Base-by-base conservation (phyloP, 2,113 vertebrate genomes). In the Herpetotheres cachinnans region DNA sequence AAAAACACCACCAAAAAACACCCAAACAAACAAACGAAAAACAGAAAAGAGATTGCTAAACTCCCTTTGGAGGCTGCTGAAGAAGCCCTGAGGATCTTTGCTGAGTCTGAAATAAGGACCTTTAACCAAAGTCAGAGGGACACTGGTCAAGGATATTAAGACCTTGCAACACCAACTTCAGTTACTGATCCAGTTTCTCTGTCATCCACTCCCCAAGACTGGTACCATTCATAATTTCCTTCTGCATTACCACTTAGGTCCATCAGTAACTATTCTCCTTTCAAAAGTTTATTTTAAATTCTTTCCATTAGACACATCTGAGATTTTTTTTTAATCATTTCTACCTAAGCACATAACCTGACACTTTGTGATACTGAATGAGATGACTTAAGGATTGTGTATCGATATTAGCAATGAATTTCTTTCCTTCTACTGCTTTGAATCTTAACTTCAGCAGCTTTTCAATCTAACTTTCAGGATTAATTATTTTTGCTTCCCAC, bases 401-500 rank as follows among this genome's bases (percentile, higher is more conserved):
- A 46, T 91, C 50, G 67, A 56, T 82, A 63, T 27, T 29, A 86
- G 71, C 63, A 90, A 79, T 82, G 20, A 82, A 82, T 94, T 96
- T 96, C 44, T 54, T 92, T 95, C 58, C 34, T 92, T 96, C 74
- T 89, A 74, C 56, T 86, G 58, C 79, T 92, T 89, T 93, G 59
- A 94, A n/a, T 86, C 34, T 36, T 61, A 79, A 63, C 32, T 74
- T 90, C 69, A 95, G 61, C 29, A 94, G n/a, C 9, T 69, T 16
- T 94, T 82, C 88, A 82, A 86, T 93, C 46, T 89, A 74, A 79
- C 92, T 93, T 80, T 88, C 38, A 61, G 21, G 32, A 36, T 94
- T 95, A 84, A 93, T 86, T 96, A 91, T 42, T 95, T 97, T 96
- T 63, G 40, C 73, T 90, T 97, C 71, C 79, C n/a, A 62, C 76